Evolutionary conservation across 2,113 vertebrate species (phyloP).

Genomic region (Saimiri boliviensis): DNA sequence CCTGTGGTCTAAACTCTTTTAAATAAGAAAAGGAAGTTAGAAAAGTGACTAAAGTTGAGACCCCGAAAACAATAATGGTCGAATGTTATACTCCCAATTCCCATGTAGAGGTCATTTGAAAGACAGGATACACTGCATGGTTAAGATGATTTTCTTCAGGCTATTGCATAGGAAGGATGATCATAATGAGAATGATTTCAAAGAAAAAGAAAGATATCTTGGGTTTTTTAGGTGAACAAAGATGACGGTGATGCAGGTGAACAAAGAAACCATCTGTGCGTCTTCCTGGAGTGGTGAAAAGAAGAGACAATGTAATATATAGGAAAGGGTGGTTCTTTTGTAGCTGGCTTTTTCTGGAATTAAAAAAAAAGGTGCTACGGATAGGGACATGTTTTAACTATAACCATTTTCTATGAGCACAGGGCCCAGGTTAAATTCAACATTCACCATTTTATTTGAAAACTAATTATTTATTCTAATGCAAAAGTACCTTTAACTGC

Average conservation of each 20-base stretch:
- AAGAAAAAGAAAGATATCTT: not conserved
- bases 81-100: not conserved
- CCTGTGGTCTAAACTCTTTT: not conserved
- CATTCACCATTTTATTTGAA: not conserved
- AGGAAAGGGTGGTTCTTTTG: not conserved
- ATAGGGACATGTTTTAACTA: not conserved
- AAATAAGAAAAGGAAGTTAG: not conserved
- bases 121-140: not conserved
- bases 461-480: not conserved
- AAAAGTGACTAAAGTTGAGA: not conserved
- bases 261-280: not conserved
- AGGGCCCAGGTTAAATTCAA: not conserved
- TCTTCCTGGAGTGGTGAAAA: not conserved
- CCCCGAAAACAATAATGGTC: not conserved
- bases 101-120: not conserved
- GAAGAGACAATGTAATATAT: not conserved
- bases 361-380: accelerated
- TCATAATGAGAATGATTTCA: not conserved
- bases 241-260: not conserved
- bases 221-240: not conserved
- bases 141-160: not conserved
- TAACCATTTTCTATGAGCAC: not conserved
- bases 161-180: not conserved
- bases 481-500: not conserved
- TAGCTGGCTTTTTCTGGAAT: not conserved